These are phyloP conservation scores for Drosophila pallidifrons DNA, from an alignment of 1,140 invertebrate genomes.

Conservation along the genomic window DNA sequence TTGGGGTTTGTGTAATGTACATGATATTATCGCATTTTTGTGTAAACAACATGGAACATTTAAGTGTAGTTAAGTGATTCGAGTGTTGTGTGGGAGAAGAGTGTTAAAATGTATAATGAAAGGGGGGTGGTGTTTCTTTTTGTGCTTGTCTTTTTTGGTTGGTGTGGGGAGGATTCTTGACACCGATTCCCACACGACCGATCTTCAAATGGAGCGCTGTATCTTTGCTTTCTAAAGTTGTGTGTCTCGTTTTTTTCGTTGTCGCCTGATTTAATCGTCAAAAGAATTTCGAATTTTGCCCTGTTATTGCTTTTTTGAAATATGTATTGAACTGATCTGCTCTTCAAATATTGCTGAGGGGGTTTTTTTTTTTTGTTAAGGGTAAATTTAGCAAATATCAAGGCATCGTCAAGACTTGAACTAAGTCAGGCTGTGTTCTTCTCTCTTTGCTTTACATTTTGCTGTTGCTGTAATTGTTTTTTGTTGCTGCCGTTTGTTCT, in stretches of 20 bases:
- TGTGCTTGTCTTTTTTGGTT: constrained; percentile 1
- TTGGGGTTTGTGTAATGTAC: constrained; percentile 55
- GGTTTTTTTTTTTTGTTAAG: background rate
- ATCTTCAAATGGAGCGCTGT: constrained; percentile 40
- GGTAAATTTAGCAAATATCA: constrained; percentile 26
- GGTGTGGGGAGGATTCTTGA: constrained; percentile 11
- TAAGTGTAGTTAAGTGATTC: constrained; percentile 19
- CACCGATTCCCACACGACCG: constrained; percentile 27
- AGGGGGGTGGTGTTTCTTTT: constrained; percentile 7
- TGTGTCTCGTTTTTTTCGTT: constrained; percentile 9
- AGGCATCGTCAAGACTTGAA: constrained; percentile 5
- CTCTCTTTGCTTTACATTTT: constrained; percentile 1
- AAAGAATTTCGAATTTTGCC: constrained; percentile 41
- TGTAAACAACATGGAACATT: constrained; percentile 50
- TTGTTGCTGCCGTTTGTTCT: constrained; percentile 7
- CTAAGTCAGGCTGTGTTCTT: background rate
- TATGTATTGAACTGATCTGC: constrained; percentile 53
- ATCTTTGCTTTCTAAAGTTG: background rate
- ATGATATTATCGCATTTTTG: constrained; percentile 67
- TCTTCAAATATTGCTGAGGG: constrained; percentile 14
- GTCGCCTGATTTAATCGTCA: constrained; percentile 16
- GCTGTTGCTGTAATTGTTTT: constrained; percentile 10
- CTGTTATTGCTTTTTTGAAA: background rate
- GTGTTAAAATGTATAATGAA: background rate
- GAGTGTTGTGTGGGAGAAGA: background rate